Conservation (phyloP, 1,140 invertebrate species). For the Drosophila ambigua region DNA sequence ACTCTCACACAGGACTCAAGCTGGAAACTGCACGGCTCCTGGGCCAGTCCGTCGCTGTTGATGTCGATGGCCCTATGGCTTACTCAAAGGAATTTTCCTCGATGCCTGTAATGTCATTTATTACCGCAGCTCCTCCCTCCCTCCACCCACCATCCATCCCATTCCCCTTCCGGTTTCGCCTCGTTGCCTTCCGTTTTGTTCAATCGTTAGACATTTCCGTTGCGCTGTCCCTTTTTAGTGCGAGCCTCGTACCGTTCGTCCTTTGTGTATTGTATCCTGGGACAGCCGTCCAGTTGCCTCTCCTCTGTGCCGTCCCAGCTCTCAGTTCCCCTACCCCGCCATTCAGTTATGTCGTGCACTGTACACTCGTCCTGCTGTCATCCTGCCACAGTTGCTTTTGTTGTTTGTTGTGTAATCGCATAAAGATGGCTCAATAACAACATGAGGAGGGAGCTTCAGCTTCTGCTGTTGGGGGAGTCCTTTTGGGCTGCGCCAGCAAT, state of each 20-base stretch:
- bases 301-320: constrained; percentile 10
- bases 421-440: constrained; percentile 81
- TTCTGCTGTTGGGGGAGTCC: constrained; percentile 8
- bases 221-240: constrained; percentile 75
- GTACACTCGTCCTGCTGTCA: constrained; percentile 19
- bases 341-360: constrained; percentile 23
- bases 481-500: constrained; percentile 69
- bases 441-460: constrained; percentile 14
- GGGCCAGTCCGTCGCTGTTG: constrained; percentile 12
- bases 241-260: constrained; percentile 55
- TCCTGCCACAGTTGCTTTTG: constrained; percentile 6
- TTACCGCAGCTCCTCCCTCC: constrained; percentile 48
- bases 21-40: constrained; percentile 32
- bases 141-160: background rate
- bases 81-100: constrained; percentile 66
- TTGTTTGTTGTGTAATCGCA: constrained; percentile 75
- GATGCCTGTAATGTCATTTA: constrained; percentile 77
- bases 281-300: constrained; percentile 3
- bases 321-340: constrained; percentile 3
- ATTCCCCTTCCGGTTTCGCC: constrained; percentile 37
- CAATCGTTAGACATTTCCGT: constrained; percentile 81
- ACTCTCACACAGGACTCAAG: constrained; percentile 47
- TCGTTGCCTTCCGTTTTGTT: constrained; percentile 58
- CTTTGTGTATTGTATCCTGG: constrained; percentile 64
- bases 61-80: constrained; percentile 6